Conservation (phyloP, 2,797 vertebrate genomes). For the Sebastes miniatus region DNA sequence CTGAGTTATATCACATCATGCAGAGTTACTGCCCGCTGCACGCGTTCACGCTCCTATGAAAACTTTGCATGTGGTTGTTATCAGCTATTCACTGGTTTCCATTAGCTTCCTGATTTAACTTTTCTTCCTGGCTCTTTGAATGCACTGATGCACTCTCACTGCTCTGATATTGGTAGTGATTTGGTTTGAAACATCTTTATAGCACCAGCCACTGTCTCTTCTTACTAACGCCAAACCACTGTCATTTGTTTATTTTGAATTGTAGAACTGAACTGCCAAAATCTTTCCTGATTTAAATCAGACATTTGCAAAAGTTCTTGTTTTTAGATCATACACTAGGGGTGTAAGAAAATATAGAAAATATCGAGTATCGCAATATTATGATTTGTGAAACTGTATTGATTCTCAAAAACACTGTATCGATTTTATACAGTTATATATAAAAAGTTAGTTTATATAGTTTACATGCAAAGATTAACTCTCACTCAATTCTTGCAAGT, state of each 20-base stretch:
- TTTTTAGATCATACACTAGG: too few relatives aligned
- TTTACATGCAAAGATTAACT: too few relatives aligned
- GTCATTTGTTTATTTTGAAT: neutral
- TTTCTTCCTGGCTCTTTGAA: slow-evolving; percentile 7
- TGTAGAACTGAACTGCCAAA: neutral
- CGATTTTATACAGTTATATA: too few relatives aligned
- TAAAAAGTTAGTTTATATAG: too few relatives aligned
- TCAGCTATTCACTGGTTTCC: slow-evolving; percentile 51
- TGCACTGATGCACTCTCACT: slow-evolving; percentile 6
- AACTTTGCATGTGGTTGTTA: slow-evolving; percentile 52
- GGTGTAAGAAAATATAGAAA: too few relatives aligned
- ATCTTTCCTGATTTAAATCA: too few relatives aligned
- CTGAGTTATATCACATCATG: slow-evolving; percentile 56
- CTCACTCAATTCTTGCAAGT: too few relatives aligned
- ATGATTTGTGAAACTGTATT: too few relatives aligned
- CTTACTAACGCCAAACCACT: neutral
- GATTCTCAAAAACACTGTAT: too few relatives aligned
- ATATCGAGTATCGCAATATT: too few relatives aligned
- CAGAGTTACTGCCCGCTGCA: slow-evolving; percentile 34
- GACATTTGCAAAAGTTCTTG: too few relatives aligned
- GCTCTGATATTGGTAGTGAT: slow-evolving; percentile 2
- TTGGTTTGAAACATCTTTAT: slow-evolving; percentile 33
- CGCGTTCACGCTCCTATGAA: slow-evolving; percentile 16
- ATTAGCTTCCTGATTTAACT: slow-evolving; percentile 44
- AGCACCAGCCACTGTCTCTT: neutral